Evolutionary conservation across 2,888 invertebrate genomes (phyloP), one percentile per base, ranked within the genome.

Genomic region (Drosophila anomelani): DNA sequence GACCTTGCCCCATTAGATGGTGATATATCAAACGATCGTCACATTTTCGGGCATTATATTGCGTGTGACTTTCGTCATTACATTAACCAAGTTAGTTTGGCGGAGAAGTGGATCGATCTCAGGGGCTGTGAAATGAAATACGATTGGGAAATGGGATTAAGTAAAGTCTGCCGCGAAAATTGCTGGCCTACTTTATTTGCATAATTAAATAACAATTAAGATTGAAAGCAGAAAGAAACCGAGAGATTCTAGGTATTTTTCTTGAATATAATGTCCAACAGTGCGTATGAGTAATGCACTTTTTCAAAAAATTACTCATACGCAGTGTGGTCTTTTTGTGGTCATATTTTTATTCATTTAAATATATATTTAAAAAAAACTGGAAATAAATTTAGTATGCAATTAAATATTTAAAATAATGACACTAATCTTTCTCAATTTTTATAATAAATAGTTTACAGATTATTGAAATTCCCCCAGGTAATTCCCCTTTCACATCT

Each of bases 1-100:
- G 88, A 88, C 86, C 88, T 78, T 80, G 78, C 57, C 53, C 58
- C 73, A 72, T 81, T 75, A 68, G 55, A 62, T 69, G 49, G 57
- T 57, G 54, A 64, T 55, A 75, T 64, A 75, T 75, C 49, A 75
- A 60, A 54, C 61, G 46, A 76, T 47, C 69, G 63, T 71, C 58
- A 62, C 69, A 75, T 77, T 63, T 61, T 73, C 58, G 38, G 67
- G 60, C 61, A 77, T 85, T 84, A 74, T 38, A 68, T 77, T 80
- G 73, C 76, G 68, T 73, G 66, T 51, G 53, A 78, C 67, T 75
- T 76, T 60, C 66, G 77, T 67, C 38, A 69, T 47, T 34, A 13
- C 47, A 20, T 32, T 29, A 15, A 23, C 51, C 34, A 34, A 20
- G 55, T 23, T 26, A 26, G 46, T 26, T 46, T 15, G 10, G 38